These are phyloP conservation scores for Acanthoscelides obtectus DNA, from an alignment of 2,888 invertebrate species.

Conservation along the genomic window DNA sequence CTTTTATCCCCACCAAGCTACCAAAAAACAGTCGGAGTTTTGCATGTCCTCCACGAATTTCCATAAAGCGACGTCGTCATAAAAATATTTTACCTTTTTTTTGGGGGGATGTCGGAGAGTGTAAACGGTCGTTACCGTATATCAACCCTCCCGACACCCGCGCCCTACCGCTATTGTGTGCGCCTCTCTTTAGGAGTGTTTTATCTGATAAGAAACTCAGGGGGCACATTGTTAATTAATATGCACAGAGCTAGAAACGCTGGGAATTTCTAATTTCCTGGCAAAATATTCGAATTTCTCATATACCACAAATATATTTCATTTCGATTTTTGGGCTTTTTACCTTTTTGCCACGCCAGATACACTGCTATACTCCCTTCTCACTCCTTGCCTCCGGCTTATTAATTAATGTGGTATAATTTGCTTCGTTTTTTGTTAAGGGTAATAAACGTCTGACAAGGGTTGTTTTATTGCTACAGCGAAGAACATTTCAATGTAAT, in stretches of 20 bases:
- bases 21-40: background rate
- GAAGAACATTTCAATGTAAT: background rate
- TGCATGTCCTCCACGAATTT: background rate
- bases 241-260: background rate
- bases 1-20: background rate
- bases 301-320: background rate
- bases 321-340: background rate
- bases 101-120: background rate
- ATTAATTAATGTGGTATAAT: background rate
- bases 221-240: background rate
- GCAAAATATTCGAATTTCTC: background rate
- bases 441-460: background rate
- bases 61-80: background rate
- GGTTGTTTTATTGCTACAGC: background rate
- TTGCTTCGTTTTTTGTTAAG: background rate
- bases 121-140: background rate
- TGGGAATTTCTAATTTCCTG: background rate
- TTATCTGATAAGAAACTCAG: background rate
- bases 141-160: background rate
- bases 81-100: background rate
- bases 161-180: background rate
- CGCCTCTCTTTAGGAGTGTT: background rate
- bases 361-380: background rate
- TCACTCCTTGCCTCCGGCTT: background rate
- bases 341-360: background rate